These are phyloP conservation scores for Alsophila aescularia DNA, from an alignment of 2,888 invertebrate species.

Conservation along the genomic window DNA sequence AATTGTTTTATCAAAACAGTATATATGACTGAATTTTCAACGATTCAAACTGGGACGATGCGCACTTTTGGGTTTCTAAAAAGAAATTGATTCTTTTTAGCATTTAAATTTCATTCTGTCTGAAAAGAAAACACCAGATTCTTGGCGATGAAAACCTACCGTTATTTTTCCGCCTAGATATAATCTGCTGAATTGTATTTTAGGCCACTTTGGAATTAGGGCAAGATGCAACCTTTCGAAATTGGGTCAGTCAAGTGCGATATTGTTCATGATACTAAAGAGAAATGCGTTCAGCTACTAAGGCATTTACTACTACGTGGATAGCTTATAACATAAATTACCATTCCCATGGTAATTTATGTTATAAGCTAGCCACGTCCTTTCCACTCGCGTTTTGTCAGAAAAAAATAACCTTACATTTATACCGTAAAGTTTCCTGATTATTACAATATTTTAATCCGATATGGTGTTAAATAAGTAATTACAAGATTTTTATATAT, in stretches of 20 bases:
- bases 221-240: slow-evolving; percentile 72
- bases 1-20: no score
- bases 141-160: not conserved
- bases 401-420: not conserved
- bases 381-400: not conserved
- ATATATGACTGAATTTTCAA: no score
- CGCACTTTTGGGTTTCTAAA: no score
- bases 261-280: slow-evolving; percentile 47
- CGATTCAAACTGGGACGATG: no score
- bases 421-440: no score
- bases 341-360: slow-evolving; percentile 8
- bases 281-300: slow-evolving; percentile 40
- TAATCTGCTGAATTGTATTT: slow-evolving; percentile 41
- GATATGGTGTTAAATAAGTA: no score
- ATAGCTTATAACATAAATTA: slow-evolving; percentile 16
- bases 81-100: no score
- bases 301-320: slow-evolving; percentile 37
- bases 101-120: not conserved
- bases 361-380: not conserved
- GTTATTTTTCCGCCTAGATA: not conserved
- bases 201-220: slow-evolving; percentile 57
- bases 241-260: slow-evolving; percentile 69
- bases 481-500: no score
- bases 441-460: no score
- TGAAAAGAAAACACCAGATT: not conserved